Evolutionary conservation across 2,113 vertebrate species (phyloP), one percentile per base, ranked within the genome.

Genomic region (Capreolus pygargus): DNA sequence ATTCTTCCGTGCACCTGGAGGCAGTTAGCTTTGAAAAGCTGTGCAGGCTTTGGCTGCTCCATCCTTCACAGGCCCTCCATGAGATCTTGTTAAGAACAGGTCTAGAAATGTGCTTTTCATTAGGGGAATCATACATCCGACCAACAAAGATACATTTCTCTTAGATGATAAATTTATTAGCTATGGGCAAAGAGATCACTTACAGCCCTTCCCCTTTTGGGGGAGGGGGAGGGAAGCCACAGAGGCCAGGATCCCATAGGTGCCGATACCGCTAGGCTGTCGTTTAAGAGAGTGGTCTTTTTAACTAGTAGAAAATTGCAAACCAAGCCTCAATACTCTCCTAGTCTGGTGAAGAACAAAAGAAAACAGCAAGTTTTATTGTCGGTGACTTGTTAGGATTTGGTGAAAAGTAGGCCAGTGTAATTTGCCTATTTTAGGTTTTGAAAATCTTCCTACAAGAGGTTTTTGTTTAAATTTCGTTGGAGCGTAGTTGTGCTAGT

Each of bases 1-100:
- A 83, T 96, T 97, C 97, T 55, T 57, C 67, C 60, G 93, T 98
- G 98, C 98, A 99, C 99, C 99, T 99, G 99, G 98, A 99, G 99
- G 97, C 98, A 97, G 98, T 99, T 99, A 99, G 98, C 92, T 98
- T 95, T 98, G 98, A 98, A 98, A 98, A 97, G 97, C 97, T 61
- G 6, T 89, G 70, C 92, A 74, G 96, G 97, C 98, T 98, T 98
- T 97, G 97, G 83, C 97, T 79, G 95, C 96, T 96, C 76, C 67
- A 91, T 96, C 97, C 97, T 50, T 98, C 98, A 89, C 88, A 92
- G 95, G 95, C 97, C 93, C 95, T 98, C 98, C 95, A 94, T 89
- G 97, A 97, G 96, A 87, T 98, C 98, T 97, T 97, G 97, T 92
- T 97, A 98, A 98, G 97, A 82, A 84, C 96, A 67, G 74, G 85